Evolutionary conservation across 2,888 invertebrate genomes (phyloP), one percentile per base, ranked within the genome.

Genomic region (Chaetogeoica ovagalla): DNA sequence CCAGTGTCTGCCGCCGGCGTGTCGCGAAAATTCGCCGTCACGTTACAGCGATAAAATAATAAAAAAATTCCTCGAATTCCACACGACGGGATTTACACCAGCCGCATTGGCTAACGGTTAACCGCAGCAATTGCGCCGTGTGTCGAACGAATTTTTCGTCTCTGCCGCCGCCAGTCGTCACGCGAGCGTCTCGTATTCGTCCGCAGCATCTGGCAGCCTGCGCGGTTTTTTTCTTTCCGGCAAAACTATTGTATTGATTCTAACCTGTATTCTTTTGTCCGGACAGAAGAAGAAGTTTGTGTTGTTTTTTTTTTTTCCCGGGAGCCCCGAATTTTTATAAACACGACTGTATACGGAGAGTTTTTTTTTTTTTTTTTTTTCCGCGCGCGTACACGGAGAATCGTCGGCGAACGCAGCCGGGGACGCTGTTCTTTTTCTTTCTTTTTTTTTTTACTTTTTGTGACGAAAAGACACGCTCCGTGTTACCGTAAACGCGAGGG

Each of bases 181-280:
- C 30, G 23, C 13, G 5, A 21, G 52, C 60, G 60, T 77, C n/a
- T n/a, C 30, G 30, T n/a, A 63, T 13, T 66, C 60, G 23, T 63
- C 23, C 23, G 23, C 71, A 57, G 79, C 63, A 57, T 71, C 79
- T 79, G 79, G 79, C 79, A 79, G 71, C 79, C 79, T 79, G 79
- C 63, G 79, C 43, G 37, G 65, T 71, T 70, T 79, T 79, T 77
- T 55, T 77, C 77, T 70, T 70, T 77, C 71, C 79, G 79, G 71
- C 79, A 30, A 71, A 79, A 79, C 79, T 79, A 79, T 79, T 79
- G 79, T 79, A 79, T 79, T 79, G 79, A 79, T 79, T 79, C 79
- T 79, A 79, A 79, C 79, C 79, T 79, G 79, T 71, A 79, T 79
- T 79, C 79, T 79, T 79, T 79, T 79, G 79, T 79, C 79, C 79